Percentiles rank a stretch among this genome's conserved stretches.
Conservation (phyloP, 2,888 invertebrate genomes). For the Odontothrips loti region DNA sequence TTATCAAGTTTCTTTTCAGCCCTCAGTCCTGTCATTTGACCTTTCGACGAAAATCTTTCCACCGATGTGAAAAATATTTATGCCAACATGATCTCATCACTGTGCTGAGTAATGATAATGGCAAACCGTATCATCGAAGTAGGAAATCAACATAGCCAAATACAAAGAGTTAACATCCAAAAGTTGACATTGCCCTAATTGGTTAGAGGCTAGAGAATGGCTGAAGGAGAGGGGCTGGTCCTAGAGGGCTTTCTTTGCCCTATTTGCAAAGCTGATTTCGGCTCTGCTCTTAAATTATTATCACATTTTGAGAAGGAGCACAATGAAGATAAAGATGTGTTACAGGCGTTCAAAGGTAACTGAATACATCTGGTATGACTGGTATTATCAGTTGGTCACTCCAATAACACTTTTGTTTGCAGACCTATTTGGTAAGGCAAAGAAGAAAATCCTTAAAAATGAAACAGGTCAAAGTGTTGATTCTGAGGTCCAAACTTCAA, state of each 20-base stretch:
- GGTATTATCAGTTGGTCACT: neutral
- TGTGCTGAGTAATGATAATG: no score
- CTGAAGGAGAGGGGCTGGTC: conserved; percentile 55
- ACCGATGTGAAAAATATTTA: no score
- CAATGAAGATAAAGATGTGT: conserved; percentile 78
- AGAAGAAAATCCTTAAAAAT: conserved; percentile 76
- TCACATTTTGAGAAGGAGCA: conserved; percentile 87
- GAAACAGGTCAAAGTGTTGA: conserved; percentile 57
- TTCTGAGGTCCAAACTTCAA: conserved; percentile 48
- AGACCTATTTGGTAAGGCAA: conserved; percentile 80
- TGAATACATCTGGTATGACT: neutral
- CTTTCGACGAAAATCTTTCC: no score
- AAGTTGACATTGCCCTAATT: no score
- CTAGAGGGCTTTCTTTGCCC: conserved; percentile 94
- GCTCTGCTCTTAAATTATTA: conserved; percentile 75
- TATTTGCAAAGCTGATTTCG: conserved; percentile 85
- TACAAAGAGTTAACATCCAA: no score
- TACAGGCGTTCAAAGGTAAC: conserved; percentile 71
- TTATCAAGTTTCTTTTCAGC: no score
- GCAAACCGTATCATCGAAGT: no score
- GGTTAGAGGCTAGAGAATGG: conserved; percentile 33
- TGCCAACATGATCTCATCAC: no score
- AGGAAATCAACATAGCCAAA: no score
- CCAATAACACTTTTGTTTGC: conserved; percentile 36
- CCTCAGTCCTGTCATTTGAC: no score